Evolutionary conservation across 2,888 invertebrate genomes (phyloP).

Genomic region (Tupiocoris notatus): DNA sequence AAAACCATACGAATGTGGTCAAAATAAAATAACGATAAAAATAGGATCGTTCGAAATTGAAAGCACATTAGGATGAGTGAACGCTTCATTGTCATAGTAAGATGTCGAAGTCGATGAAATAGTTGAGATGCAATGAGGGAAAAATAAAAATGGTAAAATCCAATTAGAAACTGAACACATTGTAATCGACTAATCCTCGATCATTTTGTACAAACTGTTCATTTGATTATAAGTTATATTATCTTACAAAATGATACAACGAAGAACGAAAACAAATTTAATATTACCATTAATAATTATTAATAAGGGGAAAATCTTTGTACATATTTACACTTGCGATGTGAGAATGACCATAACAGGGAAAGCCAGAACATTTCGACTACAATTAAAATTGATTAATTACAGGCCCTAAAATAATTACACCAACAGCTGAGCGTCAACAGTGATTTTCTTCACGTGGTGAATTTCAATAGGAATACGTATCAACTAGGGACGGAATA

Average conservation of each 20-base stretch:
- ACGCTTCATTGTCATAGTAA: no score
- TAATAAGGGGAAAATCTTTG: not conserved
- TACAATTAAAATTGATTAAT: not conserved
- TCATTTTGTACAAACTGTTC: constrained; percentile 38
- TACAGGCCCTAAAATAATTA: not conserved
- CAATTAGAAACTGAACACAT: constrained; percentile 20
- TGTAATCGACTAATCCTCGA: constrained; percentile 16
- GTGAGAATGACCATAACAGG: not conserved
- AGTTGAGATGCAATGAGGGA: no score
- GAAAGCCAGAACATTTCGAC: not conserved
- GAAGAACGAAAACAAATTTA: constrained; percentile 40
- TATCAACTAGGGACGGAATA: constrained; percentile 38
- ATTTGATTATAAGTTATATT: constrained; percentile 43
- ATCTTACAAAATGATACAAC: constrained; percentile 43
- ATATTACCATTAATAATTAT: constrained; percentile 4
- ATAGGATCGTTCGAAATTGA: no score
- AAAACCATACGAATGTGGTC: no score
- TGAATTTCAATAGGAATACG: constrained; percentile 1
- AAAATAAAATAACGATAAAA: no score
- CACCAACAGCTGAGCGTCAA: not conserved
- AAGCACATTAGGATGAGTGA: no score
- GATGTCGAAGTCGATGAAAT: no score
- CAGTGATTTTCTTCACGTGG: not conserved
- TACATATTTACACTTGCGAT: not conserved
- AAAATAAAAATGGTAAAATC: no score